phyloP scores from a whole-genome alignment of 1,140 invertebrate species.

The Zaprionus camerounensis region DNA sequence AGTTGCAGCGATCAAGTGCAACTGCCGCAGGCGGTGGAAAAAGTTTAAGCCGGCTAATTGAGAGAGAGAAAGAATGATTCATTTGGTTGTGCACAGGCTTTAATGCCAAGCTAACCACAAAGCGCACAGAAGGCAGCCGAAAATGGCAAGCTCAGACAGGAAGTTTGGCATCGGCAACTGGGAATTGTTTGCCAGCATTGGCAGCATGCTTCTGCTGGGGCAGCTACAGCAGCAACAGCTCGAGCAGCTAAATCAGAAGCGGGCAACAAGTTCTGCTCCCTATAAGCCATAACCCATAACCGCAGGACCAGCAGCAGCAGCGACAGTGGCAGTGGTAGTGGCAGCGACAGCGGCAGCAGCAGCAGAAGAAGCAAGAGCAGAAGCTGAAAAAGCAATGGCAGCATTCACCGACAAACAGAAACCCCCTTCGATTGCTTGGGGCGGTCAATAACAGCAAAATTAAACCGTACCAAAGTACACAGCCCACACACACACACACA shows the following conservation, averaged over 20 bases:
- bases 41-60: not conserved
- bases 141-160: slow-evolving; percentile 44
- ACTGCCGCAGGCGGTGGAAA: not conserved
- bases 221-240: slow-evolving; percentile 5
- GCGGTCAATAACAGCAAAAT: slow-evolving; percentile 79
- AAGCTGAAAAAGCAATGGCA: slow-evolving; percentile 4
- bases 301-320: slow-evolving; percentile 60
- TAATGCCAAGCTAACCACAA: slow-evolving; percentile 56
- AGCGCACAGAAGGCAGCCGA: slow-evolving; percentile 32
- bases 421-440: slow-evolving; percentile 58
- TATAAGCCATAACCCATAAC: slow-evolving; percentile 66
- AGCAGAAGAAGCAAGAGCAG: slow-evolving; percentile 18
- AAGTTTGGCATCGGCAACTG: slow-evolving; percentile 22
- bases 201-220: too few species aligned
- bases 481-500: slow-evolving; percentile 19
- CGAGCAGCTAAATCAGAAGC: slow-evolving; percentile 46
- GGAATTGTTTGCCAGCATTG: not conserved
- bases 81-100: slow-evolving; percentile 36
- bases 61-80: slow-evolving; percentile 6
- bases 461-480: slow-evolving; percentile 72
- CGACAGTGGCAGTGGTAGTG: slow-evolving; percentile 16
- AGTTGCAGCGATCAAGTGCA: not conserved
- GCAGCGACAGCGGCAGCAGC: slow-evolving; percentile 9
- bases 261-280: slow-evolving; percentile 34
- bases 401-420: slow-evolving; percentile 11